Base-by-base conservation (phyloP, 2,888 invertebrate genomes). In the Lymantria monacha region DNA sequence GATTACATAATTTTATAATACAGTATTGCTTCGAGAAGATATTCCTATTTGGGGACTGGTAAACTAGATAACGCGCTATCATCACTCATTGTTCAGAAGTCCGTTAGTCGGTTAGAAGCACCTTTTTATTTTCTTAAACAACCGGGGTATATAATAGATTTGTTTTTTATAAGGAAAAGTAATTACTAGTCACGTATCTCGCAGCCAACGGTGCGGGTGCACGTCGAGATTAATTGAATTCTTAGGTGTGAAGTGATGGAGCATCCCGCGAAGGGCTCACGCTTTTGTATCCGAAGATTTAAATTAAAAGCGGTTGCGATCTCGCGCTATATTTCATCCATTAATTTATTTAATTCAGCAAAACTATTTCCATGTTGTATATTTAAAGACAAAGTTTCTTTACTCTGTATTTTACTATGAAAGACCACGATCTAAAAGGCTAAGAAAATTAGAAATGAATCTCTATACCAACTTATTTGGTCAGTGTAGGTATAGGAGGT, bases 141-240 rank as follows among this genome's bases (percentile, higher is more conserved):
- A 71, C 72, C 55, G 56, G 55, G 63, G 62, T 74, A 66, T 63
- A 64, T 67, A 70, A 68, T 66, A 64, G 67, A 63, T 66, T 61
- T 70, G 55, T 69, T 66, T 77, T 73, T 81, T 70, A 55, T 66
- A 66, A 81, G 65, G 83, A 86, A 86, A 87, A 84, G 82, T 84
- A 84, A 87, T 87, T 84, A 86, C 85, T 42, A 83, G 86, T 86
- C 89, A 88, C 87, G 88, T 87, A 78, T 79, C 78, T 71, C 63
- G 69, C 66, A 75, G 76, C 66, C 76, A 73, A 74, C 76, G 76
- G 66, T 71, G 77, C 82, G 81, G 80, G 80, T 79, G 81, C 74
- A 61, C 69, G 72, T 64, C 57, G 68, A 83, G 83, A 85, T 87
- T 88, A 89, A 90, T 90, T 90, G 88, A 90, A 90, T 90, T 87